These are phyloP conservation scores for Lucilia sericata DNA, from an alignment of 1,140 invertebrate species.

Conservation along the genomic window DNA sequence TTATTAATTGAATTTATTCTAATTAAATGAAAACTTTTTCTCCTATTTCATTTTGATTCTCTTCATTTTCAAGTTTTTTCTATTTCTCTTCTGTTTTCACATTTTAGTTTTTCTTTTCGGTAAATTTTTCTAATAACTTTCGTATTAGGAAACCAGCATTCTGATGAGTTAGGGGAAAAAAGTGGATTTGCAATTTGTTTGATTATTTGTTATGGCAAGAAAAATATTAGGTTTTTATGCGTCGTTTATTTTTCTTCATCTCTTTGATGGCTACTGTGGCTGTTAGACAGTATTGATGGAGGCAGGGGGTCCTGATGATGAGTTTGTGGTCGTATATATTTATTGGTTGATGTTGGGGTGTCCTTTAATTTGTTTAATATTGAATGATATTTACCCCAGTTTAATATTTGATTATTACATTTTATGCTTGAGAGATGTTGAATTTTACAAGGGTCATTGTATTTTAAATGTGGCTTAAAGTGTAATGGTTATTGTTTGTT, in stretches of 20 bases:
- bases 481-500: background rate
- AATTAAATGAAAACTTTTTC: constrained; percentile 12
- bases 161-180: background rate
- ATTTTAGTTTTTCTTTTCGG: background rate
- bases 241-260: background rate
- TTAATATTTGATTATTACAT: constrained; percentile 20
- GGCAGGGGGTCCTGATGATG: background rate
- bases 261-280: background rate
- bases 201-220: background rate
- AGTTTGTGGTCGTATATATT: background rate
- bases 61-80: background rate
- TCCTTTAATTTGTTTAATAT: constrained; percentile 8
- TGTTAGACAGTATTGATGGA: background rate
- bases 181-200: background rate
- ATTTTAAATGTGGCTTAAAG: background rate
- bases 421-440: background rate
- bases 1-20: constrained; percentile 25
- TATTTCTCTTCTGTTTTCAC: background rate
- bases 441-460: background rate
- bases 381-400: background rate
- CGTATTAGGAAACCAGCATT: background rate
- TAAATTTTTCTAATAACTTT: no score
- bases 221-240: background rate
- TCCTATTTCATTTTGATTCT: background rate
- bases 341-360: background rate